Base-by-base conservation (phyloP, 2,888 invertebrate species). In the Archaeoteleia sp. region DNA sequence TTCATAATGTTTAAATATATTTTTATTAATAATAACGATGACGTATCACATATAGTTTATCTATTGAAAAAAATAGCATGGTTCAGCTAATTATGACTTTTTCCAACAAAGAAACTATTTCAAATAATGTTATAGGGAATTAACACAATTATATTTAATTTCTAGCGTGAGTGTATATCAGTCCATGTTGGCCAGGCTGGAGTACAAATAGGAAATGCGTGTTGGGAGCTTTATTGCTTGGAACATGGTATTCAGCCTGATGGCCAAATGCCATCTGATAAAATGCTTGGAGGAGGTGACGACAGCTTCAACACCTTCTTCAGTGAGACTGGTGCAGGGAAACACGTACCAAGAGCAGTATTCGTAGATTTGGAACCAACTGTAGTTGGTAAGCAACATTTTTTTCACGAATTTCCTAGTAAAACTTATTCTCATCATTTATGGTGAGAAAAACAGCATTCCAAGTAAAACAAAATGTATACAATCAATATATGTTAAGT, bases 341-440 rank as follows among this genome's bases (percentile, higher is more conserved):
- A 97, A 84, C 97, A 97, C 84, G 97, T 97, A 7, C 97, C 97
- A 43, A 89, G 97, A 77, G 96, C 94, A 29, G 95, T 97, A 60
- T 97, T 97, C 82, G 96, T 97, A 6, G 97, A 98, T 86, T 88
- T 98, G 85, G 97, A 97, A 87, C 97, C 97, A 68, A 97, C 97
- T 74, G 97, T 97, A 80, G 96, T 97, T 70, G 89, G 89, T 89
- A 78, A 75, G 88, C 78, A 40, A 8, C 2, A 40, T 40, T 40
- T 2, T 8, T 6, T 14, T 10, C 4, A 37, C 5, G 5, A 4
- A 30, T n/a, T 3, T 10, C 9, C 4, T 29, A 8, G 1, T 23
- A 13, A 27, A 29, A 25, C 12, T n/a, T n/a, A n/a, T n/a, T n/a
- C n/a, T n/a, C 5, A 14, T 39, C 39, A 14, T 30, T 1, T n/a